Base-by-base conservation (phyloP, 2,888 invertebrate species). In the Caenorhabditis zanzibari region DNA sequence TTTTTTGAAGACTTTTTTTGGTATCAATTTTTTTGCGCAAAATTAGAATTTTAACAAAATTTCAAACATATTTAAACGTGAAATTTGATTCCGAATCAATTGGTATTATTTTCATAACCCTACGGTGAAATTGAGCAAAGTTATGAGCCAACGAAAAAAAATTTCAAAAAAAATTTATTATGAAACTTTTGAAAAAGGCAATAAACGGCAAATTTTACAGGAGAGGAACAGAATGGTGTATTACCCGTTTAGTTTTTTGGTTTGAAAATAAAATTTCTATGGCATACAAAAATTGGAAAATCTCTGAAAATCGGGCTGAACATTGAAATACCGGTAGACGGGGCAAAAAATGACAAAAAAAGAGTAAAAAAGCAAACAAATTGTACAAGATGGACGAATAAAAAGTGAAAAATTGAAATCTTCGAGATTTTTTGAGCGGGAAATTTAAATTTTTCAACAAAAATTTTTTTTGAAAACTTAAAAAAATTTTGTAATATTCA, bases 381-480 rank as follows among this genome's bases (percentile, higher is more conserved):
- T 47, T 74, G 54, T 38, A 64, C 38, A 76, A 75, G 58, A 76
- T 56, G n/a, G n/a, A n/a, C n/a, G n/a, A 26, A 24, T 68, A 38
- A 52, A 24, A 47, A 72, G 4, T 28, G 6, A 6, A 38, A 38
- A 38, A 10, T 38, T 12, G 38, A 12, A 38, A 12, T 38, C 10
- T 38, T 38, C 2, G 12, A 38, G 2, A 6, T 12, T 10, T 38
- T 38, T 38, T 38, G 12, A 6, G 19, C 44, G 35, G 44, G 44
- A 44, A 44, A 44, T 12, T 44, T n/a, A 14, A 44, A 49, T 1
- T 49, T 49, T 49, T 19, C 19, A 49, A 16, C 32, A 32, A 32
- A 32, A 38, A 38, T 38, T 38, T 19, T n/a, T 49, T 4, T 49
- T 19, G 19, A 49, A 7, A 2, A 12, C 14, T 9, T 12, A 7